Conservation (phyloP, 2,797 vertebrate species). For the Ammospiza maritima region DNA sequence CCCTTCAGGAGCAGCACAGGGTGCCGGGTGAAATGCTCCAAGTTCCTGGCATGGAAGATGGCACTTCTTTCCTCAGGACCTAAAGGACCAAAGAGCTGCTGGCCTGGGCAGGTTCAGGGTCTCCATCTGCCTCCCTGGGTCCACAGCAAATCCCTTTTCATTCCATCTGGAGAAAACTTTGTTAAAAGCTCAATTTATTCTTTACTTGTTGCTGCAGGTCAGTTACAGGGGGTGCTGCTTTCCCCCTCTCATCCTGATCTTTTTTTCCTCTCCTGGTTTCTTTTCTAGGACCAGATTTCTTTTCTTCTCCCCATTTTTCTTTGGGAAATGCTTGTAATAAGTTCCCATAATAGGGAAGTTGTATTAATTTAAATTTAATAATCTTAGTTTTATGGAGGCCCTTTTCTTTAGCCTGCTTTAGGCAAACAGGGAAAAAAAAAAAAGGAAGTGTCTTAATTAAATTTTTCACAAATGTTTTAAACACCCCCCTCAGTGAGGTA, state of each 20-base stretch:
- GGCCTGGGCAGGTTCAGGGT: background rate
- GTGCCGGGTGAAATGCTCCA: conserved; percentile 71
- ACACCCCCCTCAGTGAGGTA: background rate
- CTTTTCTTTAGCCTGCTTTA: background rate
- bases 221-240: background rate
- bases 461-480: background rate
- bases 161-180: background rate
- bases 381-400: background rate
- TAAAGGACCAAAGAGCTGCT: background rate
- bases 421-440: background rate
- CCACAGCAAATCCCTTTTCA: background rate
- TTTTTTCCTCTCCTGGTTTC: background rate
- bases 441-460: background rate
- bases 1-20: conserved; percentile 83
- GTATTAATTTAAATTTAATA: background rate
- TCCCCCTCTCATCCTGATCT: background rate
- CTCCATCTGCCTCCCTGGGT: background rate
- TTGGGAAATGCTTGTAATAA: background rate
- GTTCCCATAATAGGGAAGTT: background rate
- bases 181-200: background rate
- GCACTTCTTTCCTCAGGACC: conserved; percentile 64
- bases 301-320: background rate
- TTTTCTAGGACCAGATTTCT: background rate
- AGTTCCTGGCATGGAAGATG: conserved; percentile 64
- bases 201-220: background rate